phyloP scores from a whole-genome alignment of 1,140 invertebrate species.

The Helicoverpa zea region DNA sequence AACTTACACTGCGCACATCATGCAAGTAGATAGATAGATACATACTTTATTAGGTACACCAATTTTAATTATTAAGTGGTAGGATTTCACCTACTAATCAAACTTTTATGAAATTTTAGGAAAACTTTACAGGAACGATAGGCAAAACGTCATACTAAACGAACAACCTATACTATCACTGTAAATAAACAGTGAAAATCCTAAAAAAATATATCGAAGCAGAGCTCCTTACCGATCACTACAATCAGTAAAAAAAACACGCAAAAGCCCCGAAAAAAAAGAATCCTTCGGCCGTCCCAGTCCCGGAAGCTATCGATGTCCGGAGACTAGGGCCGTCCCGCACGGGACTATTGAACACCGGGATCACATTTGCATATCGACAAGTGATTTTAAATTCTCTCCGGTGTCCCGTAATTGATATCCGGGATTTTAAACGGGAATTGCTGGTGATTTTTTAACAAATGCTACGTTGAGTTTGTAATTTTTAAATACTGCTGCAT shows the following conservation, averaged over 20 bases:
- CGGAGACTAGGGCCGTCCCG: constrained; percentile 42
- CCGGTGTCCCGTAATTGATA: constrained; percentile 58
- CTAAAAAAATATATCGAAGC: constrained; percentile 35
- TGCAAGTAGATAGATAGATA: no score
- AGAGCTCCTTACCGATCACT: constrained; percentile 58
- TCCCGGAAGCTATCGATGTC: constrained; percentile 44
- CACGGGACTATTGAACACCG: constrained; percentile 60
- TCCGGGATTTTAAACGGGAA: constrained; percentile 47
- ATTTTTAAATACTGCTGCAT: constrained; percentile 27
- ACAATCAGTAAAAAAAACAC: constrained; percentile 60
- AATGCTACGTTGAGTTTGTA: constrained; percentile 10
- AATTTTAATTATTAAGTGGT: no score
- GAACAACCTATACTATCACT: no score
- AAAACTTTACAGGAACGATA: not conserved
- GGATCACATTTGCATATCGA: constrained; percentile 76
- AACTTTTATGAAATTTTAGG: no score
- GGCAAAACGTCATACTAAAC: no score
- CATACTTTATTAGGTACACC: no score
- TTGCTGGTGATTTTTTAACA: constrained; percentile 48
- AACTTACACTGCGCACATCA: no score
- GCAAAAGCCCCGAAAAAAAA: constrained; percentile 63
- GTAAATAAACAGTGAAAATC: not conserved
- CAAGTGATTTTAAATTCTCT: constrained; percentile 60
- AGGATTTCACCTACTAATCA: no score
- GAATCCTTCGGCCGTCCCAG: constrained; percentile 58